Conservation (phyloP, 2,113 vertebrate species). For the Rhinolophus sinicus region DNA sequence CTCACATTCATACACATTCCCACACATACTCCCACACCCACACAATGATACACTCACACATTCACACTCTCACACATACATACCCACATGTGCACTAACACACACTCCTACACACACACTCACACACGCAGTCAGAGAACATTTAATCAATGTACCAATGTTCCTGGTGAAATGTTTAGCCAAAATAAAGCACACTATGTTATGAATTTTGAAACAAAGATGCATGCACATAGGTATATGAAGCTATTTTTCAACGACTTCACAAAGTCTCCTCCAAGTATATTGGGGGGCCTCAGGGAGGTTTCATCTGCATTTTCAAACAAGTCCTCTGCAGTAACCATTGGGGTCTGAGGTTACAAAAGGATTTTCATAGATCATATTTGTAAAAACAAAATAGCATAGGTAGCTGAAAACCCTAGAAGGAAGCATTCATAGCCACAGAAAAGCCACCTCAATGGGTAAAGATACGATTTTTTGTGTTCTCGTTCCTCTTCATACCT, state of each 20-base stretch:
- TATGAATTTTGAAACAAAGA: background rate
- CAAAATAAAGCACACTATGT: background rate
- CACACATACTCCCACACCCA: background rate
- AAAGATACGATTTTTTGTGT: background rate
- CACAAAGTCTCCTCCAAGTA: accelerated
- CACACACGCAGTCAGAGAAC: background rate
- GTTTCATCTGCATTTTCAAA: background rate
- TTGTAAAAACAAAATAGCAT: background rate
- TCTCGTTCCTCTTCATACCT: background rate
- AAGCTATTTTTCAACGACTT: background rate
- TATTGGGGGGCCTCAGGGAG: accelerated
- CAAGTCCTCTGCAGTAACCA: background rate
- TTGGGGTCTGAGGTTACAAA: background rate
- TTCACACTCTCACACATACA: background rate
- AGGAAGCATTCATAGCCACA: background rate
- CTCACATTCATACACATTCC: too few relatives aligned
- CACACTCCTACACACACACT: too few relatives aligned
- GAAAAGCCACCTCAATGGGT: background rate
- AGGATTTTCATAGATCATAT: background rate
- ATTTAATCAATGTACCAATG: background rate
- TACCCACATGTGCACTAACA: too few relatives aligned
- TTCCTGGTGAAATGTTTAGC: background rate
- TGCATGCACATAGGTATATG: accelerated
- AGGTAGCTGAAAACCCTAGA: background rate
- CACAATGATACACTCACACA: too few relatives aligned